Evolutionary conservation across 2,797 vertebrate genomes (phyloP).

Genomic region (Novumbra hubbsi): DNA sequence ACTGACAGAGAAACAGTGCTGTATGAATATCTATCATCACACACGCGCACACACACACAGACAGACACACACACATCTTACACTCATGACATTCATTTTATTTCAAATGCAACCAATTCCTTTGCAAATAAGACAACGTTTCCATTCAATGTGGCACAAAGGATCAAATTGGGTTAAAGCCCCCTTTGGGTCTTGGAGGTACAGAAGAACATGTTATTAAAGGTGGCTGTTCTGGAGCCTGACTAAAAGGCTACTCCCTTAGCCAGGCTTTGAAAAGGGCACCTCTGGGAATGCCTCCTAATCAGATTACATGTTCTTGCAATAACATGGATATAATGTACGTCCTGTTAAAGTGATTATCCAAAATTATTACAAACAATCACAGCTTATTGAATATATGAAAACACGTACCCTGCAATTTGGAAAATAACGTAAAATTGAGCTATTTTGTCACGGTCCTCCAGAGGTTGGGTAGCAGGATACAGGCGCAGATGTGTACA

Average conservation of each 20-base stretch:
- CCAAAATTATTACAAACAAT: background rate
- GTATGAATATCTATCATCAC: background rate
- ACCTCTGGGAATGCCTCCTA: background rate
- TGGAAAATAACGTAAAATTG: background rate
- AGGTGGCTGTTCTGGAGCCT: constrained; percentile 3
- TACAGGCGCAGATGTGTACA: too few relatives aligned
- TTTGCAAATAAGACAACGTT: background rate
- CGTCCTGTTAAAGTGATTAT: background rate
- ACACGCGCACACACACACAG: background rate
- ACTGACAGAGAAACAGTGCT: background rate
- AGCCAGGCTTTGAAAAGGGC: background rate
- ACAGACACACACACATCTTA: background rate
- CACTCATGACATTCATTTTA: background rate
- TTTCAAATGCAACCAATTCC: background rate
- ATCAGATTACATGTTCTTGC: background rate
- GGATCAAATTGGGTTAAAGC: background rate
- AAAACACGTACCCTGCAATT: background rate
- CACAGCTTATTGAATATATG: background rate
- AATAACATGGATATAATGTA: background rate
- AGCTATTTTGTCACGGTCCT: too few relatives aligned
- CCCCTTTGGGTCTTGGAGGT: background rate
- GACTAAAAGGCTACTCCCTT: background rate
- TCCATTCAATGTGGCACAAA: background rate
- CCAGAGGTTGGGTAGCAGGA: too few relatives aligned
- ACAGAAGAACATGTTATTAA: background rate